Percentiles rank a stretch among this genome's conserved stretches.
Conservation (phyloP, 2,888 invertebrate species). For the Yponomeuta plumbellus region DNA sequence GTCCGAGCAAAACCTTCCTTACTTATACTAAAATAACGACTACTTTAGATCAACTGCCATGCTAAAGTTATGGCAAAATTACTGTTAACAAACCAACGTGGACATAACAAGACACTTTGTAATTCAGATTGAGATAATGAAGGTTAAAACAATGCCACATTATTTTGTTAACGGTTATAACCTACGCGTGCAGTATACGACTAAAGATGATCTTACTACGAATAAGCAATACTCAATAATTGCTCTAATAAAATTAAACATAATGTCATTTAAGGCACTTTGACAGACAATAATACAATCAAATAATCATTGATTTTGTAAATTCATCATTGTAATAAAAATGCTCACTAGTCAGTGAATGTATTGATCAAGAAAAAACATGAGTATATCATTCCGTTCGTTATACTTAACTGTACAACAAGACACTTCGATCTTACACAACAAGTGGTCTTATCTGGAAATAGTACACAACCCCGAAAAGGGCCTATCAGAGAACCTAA, state of each 20-base stretch:
- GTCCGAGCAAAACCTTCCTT: constrained; percentile 18
- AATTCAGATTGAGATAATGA: background rate
- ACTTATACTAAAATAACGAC: background rate
- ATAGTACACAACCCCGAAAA: too few species aligned
- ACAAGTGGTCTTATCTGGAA: too few species aligned
- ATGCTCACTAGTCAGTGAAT: background rate
- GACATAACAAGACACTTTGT: background rate
- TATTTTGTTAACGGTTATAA: constrained; percentile 2
- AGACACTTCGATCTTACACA: too few species aligned
- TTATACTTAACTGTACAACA: too few species aligned
- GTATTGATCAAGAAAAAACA: background rate
- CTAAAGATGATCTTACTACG: background rate
- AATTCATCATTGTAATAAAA: background rate
- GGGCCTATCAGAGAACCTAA: too few species aligned
- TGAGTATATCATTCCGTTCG: background rate
- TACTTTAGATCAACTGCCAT: background rate
- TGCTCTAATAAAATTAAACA: constrained; percentile 17
- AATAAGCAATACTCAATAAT: background rate
- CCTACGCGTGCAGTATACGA: background rate
- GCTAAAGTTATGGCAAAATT: background rate
- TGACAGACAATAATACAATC: constrained; percentile 16
- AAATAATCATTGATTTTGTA: background rate
- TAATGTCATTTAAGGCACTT: constrained; percentile 19
- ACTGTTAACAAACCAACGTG: background rate
- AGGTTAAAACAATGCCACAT: background rate